These are phyloP conservation scores for Drosophila quinaria DNA, from an alignment of 2,888 invertebrate species.

Conservation along the genomic window DNA sequence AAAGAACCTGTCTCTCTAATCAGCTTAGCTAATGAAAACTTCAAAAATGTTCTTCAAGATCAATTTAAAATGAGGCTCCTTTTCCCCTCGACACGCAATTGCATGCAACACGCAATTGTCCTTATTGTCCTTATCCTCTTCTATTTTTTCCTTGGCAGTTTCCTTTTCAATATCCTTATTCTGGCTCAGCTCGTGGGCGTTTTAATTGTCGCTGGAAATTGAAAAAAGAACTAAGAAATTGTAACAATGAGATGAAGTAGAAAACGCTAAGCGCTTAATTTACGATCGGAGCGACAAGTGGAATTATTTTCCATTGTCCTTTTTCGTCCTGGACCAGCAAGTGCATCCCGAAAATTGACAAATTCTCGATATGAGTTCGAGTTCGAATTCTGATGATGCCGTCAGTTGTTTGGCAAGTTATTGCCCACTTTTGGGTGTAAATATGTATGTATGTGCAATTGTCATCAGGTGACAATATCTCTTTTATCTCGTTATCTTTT, in stretches of 20 bases:
- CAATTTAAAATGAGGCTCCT: slow-evolving; percentile 14
- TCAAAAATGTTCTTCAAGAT: slow-evolving; percentile 11
- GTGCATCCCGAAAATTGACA: slow-evolving; percentile 5
- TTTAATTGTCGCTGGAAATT: slow-evolving; percentile 46
- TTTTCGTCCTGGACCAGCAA: neutral
- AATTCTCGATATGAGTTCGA: slow-evolving; percentile 3
- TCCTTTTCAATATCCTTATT: slow-evolving; percentile 1
- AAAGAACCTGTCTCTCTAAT: slow-evolving; percentile 43
- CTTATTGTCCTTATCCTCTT: slow-evolving; percentile 13
- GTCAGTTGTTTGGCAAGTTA: slow-evolving; percentile 15
- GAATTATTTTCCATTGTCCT: slow-evolving; percentile 13
- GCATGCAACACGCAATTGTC: slow-evolving; percentile 67
- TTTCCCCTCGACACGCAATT: slow-evolving; percentile 28
- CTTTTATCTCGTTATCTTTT: neutral
- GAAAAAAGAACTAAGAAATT: slow-evolving; percentile 27
- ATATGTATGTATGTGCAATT: slow-evolving; percentile 58
- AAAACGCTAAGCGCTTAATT: slow-evolving; percentile 54
- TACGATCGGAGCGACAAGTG: slow-evolving; percentile 59
- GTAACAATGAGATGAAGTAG: slow-evolving; percentile 37
- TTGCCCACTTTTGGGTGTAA: slow-evolving; percentile 26
- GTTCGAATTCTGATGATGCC: slow-evolving; percentile 6
- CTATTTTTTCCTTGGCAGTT: slow-evolving; percentile 1
- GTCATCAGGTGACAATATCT: slow-evolving; percentile 40
- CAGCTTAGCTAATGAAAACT: slow-evolving; percentile 66
- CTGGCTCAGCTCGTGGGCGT: slow-evolving; percentile 56